Conservation (phyloP, 2,888 invertebrate species). For the Galeruca laticollis region DNA sequence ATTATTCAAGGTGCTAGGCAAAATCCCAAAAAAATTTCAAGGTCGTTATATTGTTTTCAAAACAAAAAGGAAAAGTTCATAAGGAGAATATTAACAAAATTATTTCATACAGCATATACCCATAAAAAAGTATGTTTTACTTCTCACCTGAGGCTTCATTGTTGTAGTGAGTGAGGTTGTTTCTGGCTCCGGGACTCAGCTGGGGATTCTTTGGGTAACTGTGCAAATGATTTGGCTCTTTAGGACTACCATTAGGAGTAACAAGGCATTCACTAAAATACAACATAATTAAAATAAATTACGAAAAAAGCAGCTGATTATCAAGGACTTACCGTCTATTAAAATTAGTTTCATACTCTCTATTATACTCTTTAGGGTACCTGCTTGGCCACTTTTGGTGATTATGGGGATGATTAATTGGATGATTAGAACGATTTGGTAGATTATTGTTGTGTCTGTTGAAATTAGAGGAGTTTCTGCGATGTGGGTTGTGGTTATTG, state of each 20-base stretch:
- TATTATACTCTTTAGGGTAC: slow-evolving; percentile 65
- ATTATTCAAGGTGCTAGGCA: slow-evolving; percentile 15
- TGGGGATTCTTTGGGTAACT: slow-evolving; percentile 66
- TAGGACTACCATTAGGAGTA: slow-evolving; percentile 62
- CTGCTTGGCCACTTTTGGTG: slow-evolving; percentile 65
- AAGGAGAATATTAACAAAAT: slow-evolving; percentile 11
- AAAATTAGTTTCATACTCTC: slow-evolving; percentile 65
- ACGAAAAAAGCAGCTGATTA: slow-evolving; percentile 21
- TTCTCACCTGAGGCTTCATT: slow-evolving; percentile 62
- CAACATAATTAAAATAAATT: slow-evolving; percentile 8
- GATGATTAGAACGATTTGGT: slow-evolving; percentile 59
- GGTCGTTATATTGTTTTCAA: slow-evolving; percentile 23
- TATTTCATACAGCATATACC: background rate
- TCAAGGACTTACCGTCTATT: slow-evolving; percentile 61
- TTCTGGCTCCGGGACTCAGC: slow-evolving; percentile 63
- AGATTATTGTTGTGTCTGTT: slow-evolving; percentile 64
- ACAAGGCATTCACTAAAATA: slow-evolving; percentile 63
- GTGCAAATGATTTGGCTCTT: slow-evolving; percentile 63
- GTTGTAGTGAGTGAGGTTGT: slow-evolving; percentile 62
- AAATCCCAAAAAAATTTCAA: slow-evolving; percentile 23
- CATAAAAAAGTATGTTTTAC: no score
- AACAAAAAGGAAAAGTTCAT: slow-evolving; percentile 24
- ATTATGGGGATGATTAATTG: slow-evolving; percentile 58
- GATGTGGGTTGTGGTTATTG: slow-evolving; percentile 63
- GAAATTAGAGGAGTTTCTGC: slow-evolving; percentile 64